phyloP scores from a whole-genome alignment of 2,113 vertebrate genomes.

The Pantherophis guttatus region DNA sequence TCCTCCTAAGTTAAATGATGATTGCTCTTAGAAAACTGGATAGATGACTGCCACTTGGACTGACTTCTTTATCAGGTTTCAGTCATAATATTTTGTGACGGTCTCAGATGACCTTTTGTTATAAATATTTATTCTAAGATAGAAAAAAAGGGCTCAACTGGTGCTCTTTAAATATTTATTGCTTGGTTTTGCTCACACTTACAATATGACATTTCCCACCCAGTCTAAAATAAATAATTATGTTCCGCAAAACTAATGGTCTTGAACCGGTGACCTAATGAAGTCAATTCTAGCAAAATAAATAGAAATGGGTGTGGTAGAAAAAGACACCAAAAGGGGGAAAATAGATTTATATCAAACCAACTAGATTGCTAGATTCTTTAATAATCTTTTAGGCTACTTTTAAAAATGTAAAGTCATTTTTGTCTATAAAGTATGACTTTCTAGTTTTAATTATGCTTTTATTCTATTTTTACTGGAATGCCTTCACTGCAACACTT shows the following conservation, averaged over 20 bases:
- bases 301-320: not conserved
- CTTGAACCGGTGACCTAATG: not conserved
- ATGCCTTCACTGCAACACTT: not conserved
- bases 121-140: not conserved
- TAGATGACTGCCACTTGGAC: not conserved
- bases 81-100: not conserved
- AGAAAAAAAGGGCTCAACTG: not conserved
- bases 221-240: constrained; percentile 10
- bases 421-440: not conserved
- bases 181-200: not conserved
- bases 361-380: not conserved
- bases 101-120: not conserved
- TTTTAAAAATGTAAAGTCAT: not conserved
- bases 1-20: not conserved
- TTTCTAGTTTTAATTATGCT: not conserved
- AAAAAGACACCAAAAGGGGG: not conserved
- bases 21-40: not conserved
- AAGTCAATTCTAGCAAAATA: not conserved
- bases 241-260: not conserved
- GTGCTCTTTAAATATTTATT: not conserved
- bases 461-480: not conserved
- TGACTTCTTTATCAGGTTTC: not conserved
- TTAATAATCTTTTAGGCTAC: not conserved
- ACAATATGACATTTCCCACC: not conserved
- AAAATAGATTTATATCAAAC: not conserved